Conservation (phyloP, 2,888 invertebrate genomes). For the Cheilosia pagana region DNA sequence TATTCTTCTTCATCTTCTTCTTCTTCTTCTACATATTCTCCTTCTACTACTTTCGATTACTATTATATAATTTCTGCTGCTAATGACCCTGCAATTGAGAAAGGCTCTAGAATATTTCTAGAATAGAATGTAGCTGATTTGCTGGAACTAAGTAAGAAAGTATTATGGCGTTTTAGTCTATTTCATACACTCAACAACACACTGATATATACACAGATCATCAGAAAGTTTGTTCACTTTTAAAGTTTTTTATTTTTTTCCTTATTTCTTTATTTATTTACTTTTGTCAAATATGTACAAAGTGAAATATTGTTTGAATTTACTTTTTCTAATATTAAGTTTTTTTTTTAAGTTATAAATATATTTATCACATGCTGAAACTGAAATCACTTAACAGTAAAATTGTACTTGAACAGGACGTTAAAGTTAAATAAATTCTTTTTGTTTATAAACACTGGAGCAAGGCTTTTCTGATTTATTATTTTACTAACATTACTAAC, state of each 20-base stretch:
- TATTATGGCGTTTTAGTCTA: conserved; percentile 83
- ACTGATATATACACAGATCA: conserved; percentile 44
- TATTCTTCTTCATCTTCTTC: conserved; percentile 29
- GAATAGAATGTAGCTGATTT: conserved; percentile 84
- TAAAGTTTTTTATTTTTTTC: background rate
- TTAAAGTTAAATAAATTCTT: too few species aligned
- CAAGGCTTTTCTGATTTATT: too few species aligned
- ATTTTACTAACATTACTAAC: too few species aligned
- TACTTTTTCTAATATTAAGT: background rate
- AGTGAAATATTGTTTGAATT: background rate
- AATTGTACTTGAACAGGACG: too few species aligned
- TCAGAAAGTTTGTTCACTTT: conserved; percentile 8
- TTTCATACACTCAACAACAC: conserved; percentile 59
- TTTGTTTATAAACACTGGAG: too few species aligned
- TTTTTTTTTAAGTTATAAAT: background rate
- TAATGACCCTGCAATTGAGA: conserved; percentile 71
- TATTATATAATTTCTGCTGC: conserved; percentile 15
- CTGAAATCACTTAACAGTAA: too few species aligned
- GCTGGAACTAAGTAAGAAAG: conserved; percentile 84
- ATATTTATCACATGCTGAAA: too few species aligned
- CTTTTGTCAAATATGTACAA: conserved; percentile 5
- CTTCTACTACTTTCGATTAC: conserved; percentile 27
- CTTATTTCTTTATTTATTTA: conserved; percentile 17
- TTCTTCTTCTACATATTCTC: conserved; percentile 21
- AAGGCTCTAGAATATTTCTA: conserved; percentile 83